Conservation (phyloP, 2,113 vertebrate genomes). For the Neodon shergylaensis region DNA sequence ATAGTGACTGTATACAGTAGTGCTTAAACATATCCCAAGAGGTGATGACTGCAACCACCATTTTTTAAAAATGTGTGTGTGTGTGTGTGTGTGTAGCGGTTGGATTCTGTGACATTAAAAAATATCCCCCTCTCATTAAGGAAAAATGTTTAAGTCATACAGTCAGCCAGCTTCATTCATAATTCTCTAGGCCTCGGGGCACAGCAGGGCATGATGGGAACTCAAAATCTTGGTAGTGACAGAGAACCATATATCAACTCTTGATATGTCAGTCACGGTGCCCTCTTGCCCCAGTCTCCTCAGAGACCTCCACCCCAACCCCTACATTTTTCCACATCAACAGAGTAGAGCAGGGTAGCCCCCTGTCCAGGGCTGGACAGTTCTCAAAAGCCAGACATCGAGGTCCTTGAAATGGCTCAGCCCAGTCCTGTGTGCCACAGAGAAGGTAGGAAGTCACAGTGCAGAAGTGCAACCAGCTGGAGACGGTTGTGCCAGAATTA, state of each 20-base stretch:
- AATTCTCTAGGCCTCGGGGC: not conserved
- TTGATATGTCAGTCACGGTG: accelerated
- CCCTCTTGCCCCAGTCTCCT: not conserved
- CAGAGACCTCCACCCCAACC: not conserved
- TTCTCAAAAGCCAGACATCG: not conserved
- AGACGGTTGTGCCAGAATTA: not conserved
- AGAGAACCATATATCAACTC: not conserved
- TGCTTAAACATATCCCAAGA: not conserved
- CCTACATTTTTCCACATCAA: not conserved
- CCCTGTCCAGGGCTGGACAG: not conserved
- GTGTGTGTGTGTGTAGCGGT: not conserved
- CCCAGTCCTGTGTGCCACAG: not conserved
- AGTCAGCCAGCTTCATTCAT: not conserved
- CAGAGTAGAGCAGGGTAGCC: not conserved
- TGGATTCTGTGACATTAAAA: not conserved
- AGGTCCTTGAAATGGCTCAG: not conserved
- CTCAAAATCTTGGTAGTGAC: too few species aligned
- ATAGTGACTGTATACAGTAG: not conserved
- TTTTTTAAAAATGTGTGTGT: not conserved
- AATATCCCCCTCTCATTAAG: not conserved
- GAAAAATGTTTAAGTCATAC: not conserved
- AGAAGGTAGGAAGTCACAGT: not conserved
- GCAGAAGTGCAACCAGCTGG: too few species aligned
- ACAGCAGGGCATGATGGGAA: too few species aligned
- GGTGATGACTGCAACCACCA: too few species aligned